phyloP scores from a whole-genome alignment of 64 coral and sea anemone species.

The Montipora efflorescens region DNA sequence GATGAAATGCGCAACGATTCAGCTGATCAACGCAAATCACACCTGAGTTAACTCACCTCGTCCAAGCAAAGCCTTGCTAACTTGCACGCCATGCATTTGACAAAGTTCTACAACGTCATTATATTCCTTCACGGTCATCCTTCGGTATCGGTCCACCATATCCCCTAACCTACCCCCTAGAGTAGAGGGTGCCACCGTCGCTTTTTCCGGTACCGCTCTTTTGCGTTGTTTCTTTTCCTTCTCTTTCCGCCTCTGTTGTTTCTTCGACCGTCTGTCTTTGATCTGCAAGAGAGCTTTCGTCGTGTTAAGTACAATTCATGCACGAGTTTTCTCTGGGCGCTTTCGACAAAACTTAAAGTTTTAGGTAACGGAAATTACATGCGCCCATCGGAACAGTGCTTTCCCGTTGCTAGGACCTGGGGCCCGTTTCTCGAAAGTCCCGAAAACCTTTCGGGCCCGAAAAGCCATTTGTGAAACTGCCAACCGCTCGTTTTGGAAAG shows the following conservation, averaged over 20 bases:
- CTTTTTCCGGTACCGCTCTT: constrained; percentile 65
- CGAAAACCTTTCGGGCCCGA: too few relatives aligned
- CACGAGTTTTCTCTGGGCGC: neutral
- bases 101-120: constrained; percentile 86
- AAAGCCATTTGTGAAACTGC: too few relatives aligned
- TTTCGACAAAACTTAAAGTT: too few relatives aligned
- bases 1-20: too few relatives aligned
- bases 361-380: too few relatives aligned
- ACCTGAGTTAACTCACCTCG: constrained; percentile 66
- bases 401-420: too few relatives aligned
- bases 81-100: constrained; percentile 93
- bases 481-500: too few relatives aligned
- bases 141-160: constrained; percentile 82
- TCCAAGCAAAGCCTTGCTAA: constrained; percentile 80
- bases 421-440: too few relatives aligned
- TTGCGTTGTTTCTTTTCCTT: constrained; percentile 91
- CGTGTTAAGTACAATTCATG: neutral
- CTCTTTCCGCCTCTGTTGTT: constrained; percentile 94
- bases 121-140: constrained; percentile 88
- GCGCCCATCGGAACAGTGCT: too few relatives aligned
- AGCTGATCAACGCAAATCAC: too few relatives aligned
- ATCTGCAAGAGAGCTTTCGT: constrained; percentile 41
- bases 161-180: constrained; percentile 73
- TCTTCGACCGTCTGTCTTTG: constrained; percentile 82
- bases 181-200: constrained; percentile 68